Conservation (phyloP, 2,797 vertebrate genomes). For the Tolypeutes matacus region DNA sequence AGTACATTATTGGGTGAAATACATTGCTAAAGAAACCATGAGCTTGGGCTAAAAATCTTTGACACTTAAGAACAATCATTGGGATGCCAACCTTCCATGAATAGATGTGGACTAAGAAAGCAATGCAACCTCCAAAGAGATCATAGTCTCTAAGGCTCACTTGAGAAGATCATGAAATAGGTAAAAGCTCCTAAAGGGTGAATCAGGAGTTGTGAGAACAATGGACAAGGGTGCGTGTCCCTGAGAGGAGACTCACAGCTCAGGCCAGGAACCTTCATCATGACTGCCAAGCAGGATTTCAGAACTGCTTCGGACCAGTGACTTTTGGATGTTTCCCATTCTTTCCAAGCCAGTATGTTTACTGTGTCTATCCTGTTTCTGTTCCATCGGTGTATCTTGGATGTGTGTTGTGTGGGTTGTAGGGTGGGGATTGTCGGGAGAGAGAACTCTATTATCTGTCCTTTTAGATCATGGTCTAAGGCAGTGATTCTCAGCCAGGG, state of each 20-base stretch:
- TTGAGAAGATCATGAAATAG: not conserved
- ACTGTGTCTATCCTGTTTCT: not conserved
- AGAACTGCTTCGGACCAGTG: not conserved
- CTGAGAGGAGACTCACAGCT: not conserved
- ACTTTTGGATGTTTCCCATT: not conserved
- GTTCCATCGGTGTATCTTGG: not conserved
- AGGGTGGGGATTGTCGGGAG: not conserved
- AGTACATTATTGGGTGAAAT: not conserved
- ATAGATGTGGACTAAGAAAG: slow-evolving; percentile 35
- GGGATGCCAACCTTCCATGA: not conserved
- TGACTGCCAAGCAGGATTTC: not conserved
- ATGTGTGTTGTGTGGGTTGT: not conserved
- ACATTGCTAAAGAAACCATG: not conserved
- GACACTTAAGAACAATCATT: not conserved
- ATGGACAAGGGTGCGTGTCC: not conserved
- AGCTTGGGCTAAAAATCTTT: not conserved
- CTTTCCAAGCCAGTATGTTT: not conserved
- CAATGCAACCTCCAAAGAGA: not conserved
- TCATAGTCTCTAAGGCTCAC: not conserved
- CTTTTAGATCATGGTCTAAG: not conserved
- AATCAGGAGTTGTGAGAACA: not conserved
- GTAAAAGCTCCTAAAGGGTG: not conserved
- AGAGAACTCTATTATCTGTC: not conserved
- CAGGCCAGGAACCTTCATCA: not conserved
- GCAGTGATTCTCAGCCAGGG: not conserved